Evolutionary conservation across 23 tunicate species (phyloP).

Genomic region (Oikopleura albicans): DNA sequence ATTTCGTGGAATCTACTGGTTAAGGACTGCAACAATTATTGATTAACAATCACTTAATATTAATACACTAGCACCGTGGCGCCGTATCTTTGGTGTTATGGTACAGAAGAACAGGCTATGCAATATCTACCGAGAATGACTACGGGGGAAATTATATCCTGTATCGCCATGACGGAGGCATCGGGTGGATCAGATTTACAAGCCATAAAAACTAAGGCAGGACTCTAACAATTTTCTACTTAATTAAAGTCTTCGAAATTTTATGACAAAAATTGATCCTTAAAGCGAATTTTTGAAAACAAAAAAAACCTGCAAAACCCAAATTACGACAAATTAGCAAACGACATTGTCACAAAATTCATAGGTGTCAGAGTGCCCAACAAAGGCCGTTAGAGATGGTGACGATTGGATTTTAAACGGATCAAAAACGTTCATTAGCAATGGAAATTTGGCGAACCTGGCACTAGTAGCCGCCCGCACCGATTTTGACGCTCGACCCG

Average conservation of each 20-base stretch:
- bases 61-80: constrained; percentile 79
- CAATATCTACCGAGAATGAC: constrained; percentile 85
- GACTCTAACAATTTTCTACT: no score
- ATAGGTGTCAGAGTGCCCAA: neutral
- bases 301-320: no score
- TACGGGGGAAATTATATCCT: constrained; percentile 63
- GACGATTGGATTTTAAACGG: constrained; percentile 87
- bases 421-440: constrained; percentile 67
- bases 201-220: constrained; percentile 19
- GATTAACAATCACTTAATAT: no score
- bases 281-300: no score
- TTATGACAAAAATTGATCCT: no score
- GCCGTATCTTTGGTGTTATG: constrained; percentile 77
- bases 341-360: neutral
- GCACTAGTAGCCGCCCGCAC: constrained; percentile 79
- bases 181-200: constrained; percentile 75
- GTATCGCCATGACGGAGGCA: constrained; percentile 44
- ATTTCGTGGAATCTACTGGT: no score
- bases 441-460: constrained; percentile 65
- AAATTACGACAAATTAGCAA: constrained; percentile 18
- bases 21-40: no score
- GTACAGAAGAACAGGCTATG: constrained; percentile 60
- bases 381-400: constrained; percentile 32
- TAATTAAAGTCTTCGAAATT: no score
- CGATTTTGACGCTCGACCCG: constrained; percentile 52